Base-by-base conservation (phyloP, 2,113 vertebrate genomes). In the Saimiri boliviensis region DNA sequence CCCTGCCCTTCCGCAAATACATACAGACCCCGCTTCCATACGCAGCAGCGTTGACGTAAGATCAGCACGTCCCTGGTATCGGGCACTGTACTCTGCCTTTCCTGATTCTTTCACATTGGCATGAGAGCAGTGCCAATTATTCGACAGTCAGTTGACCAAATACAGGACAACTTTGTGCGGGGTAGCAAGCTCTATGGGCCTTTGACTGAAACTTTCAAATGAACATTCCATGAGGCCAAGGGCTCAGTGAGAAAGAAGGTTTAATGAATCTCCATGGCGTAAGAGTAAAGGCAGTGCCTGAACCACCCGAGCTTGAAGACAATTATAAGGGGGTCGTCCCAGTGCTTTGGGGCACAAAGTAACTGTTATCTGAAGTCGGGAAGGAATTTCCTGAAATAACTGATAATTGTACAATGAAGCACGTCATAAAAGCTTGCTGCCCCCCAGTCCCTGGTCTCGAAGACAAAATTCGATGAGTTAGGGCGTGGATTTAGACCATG, bases 71-170 rank as follows among this genome's bases (percentile, higher is more conserved):
- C 84, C 84, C 93, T 87, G 70, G 95, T 68, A 81, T 32, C 1
- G 4, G 45, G 49, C 92, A 68, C 40, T 7, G 16, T 37, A 10
- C 91, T 91, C 93, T 27, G 88, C 94, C 88, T 92, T 91, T 8
- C 2, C 91, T 76, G 63, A 91, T 87, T 77, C 92, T 96, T 95
- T 85, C 63, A 40, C 42, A 9, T 63, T 97, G 96, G 97, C 97
- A 97, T 85, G 32, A 97, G 80, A 96, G 96, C 84, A 32, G 87
- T 94, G 96, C 97, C 97, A 97, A 98, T 97, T 98, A 97, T 92
- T 97, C 96, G 97, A 98, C 96, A 98, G 97, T 98, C 97, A 97
- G 97, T 97, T 98, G 97, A 96, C 96, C 97, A 97, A 98, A 97
- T 90, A 97, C 96, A 98, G 97, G 97, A 97, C 96, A 95, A 97